Percentiles rank a stretch among this genome's conserved stretches.
Conservation (phyloP, 2,113 vertebrate species). For the Ammodytes marinus region DNA sequence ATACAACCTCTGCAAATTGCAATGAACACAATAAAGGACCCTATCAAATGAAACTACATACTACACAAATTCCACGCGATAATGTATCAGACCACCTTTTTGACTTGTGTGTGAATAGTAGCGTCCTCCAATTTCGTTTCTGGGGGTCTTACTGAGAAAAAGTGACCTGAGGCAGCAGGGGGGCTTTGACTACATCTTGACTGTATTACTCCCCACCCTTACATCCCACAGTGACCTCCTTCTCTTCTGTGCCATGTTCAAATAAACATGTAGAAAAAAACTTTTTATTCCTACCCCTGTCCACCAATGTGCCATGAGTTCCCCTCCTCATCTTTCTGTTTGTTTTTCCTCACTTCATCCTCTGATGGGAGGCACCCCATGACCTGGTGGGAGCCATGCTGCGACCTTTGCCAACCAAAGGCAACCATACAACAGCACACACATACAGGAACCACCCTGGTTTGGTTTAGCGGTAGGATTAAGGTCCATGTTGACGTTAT, state of each 20-base stretch:
- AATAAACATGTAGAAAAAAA: constrained; percentile 81
- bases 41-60: constrained; percentile 30
- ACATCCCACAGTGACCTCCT: constrained; percentile 74
- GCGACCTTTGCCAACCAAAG: constrained; percentile 39
- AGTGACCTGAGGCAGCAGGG: constrained; percentile 66
- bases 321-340: constrained; percentile 63
- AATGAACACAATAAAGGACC: constrained; percentile 19
- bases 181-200: constrained; percentile 79
- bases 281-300: constrained; percentile 73
- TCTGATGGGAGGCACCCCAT: constrained; percentile 62
- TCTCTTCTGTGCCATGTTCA: constrained; percentile 73
- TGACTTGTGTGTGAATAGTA: constrained; percentile 31
- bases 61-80: constrained; percentile 4
- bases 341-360: constrained; percentile 71
- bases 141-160: constrained; percentile 49
- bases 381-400: constrained; percentile 55
- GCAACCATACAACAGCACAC: constrained; percentile 11
- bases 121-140: constrained; percentile 62
- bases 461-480: constrained; percentile 42
- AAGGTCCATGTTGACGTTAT: constrained; percentile 57
- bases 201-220: constrained; percentile 73
- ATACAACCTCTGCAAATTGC: background rate
- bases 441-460: constrained; percentile 4
- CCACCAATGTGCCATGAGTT: constrained; percentile 64
- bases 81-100: constrained; percentile 43